phyloP scores from a whole-genome alignment of 2,797 vertebrate genomes.

The Gastrophryne carolinensis region DNA sequence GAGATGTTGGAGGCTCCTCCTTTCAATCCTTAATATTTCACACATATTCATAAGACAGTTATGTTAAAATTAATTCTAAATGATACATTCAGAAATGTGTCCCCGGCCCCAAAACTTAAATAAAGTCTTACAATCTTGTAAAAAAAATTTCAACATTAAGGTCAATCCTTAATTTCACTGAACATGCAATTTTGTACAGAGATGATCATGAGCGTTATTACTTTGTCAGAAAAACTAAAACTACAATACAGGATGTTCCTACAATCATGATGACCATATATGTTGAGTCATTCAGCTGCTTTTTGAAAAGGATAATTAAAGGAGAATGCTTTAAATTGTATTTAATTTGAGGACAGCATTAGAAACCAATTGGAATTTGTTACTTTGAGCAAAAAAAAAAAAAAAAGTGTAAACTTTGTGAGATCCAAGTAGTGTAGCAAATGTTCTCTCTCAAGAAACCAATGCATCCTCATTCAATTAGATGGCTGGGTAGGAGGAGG shows the following conservation, averaged over 20 bases:
- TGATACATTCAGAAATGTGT: constrained; percentile 69
- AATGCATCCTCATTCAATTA: too few relatives aligned
- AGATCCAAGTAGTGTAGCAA: too few relatives aligned
- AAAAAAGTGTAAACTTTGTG: too few relatives aligned
- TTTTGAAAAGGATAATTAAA: too few relatives aligned
- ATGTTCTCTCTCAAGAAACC: too few relatives aligned
- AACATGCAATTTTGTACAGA: constrained; percentile 3
- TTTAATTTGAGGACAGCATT: too few relatives aligned
- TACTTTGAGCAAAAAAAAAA: too few relatives aligned
- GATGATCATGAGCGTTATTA: not conserved
- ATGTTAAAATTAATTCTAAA: constrained; percentile 56
- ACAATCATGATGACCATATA: too few relatives aligned
- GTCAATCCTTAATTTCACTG: not conserved
- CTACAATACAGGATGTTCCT: constrained; percentile 1
- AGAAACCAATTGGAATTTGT: too few relatives aligned
- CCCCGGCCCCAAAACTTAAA: constrained; percentile 66
- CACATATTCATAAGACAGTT: constrained; percentile 61
- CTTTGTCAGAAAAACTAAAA: not conserved
- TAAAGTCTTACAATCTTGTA: constrained; percentile 66
- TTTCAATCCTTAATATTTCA: constrained; percentile 62
- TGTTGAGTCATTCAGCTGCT: too few relatives aligned
- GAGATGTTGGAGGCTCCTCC: constrained; percentile 60
- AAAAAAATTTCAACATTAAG: constrained; percentile 54
- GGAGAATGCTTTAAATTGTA: too few relatives aligned
- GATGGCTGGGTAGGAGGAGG: too few relatives aligned